Evolutionary conservation across 1,140 invertebrate species (phyloP).

Genomic region (Hyles euphorbiae): DNA sequence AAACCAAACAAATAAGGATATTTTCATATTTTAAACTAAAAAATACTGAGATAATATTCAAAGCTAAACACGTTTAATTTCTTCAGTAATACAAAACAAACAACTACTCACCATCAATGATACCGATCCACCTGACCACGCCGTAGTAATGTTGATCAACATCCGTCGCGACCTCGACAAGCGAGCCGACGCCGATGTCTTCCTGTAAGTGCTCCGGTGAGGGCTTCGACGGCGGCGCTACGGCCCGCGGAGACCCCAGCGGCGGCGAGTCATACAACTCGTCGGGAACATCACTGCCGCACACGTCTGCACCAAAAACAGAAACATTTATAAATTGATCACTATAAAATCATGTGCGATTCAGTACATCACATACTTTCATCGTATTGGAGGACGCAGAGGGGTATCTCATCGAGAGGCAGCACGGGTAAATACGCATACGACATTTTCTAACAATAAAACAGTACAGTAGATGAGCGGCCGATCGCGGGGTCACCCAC

Average conservation of each 20-base stretch:
- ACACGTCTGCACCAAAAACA: slow-evolving; percentile 44
- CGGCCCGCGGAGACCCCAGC: slow-evolving; percentile 47
- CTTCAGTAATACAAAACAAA: no score
- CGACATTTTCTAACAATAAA: slow-evolving; percentile 38
- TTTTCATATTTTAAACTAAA: no score
- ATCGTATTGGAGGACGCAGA: slow-evolving; percentile 63
- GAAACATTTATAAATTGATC: neutral
- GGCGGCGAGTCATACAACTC: slow-evolving; percentile 60
- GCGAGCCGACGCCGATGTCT: slow-evolving; percentile 83
- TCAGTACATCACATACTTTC: slow-evolving; percentile 35
- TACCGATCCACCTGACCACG: slow-evolving; percentile 92
- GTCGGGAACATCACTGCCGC: slow-evolving; percentile 39
- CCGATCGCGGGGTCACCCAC: slow-evolving; percentile 26
- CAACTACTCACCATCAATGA: slow-evolving; percentile 79
- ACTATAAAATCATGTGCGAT: no score
- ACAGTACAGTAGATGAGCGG: slow-evolving; percentile 8
- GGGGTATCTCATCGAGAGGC: slow-evolving; percentile 58
- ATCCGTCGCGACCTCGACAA: slow-evolving; percentile 83
- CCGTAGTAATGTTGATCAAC: slow-evolving; percentile 81
- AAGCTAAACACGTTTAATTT: no score
- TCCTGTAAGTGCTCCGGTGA: slow-evolving; percentile 46
- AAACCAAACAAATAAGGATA: no score
- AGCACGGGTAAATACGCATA: slow-evolving; percentile 51
- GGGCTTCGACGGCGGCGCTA: slow-evolving; percentile 24
- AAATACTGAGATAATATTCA: no score